phyloP scores from a whole-genome alignment of 2,888 invertebrate genomes.

The Tetranychus piercei region DNA sequence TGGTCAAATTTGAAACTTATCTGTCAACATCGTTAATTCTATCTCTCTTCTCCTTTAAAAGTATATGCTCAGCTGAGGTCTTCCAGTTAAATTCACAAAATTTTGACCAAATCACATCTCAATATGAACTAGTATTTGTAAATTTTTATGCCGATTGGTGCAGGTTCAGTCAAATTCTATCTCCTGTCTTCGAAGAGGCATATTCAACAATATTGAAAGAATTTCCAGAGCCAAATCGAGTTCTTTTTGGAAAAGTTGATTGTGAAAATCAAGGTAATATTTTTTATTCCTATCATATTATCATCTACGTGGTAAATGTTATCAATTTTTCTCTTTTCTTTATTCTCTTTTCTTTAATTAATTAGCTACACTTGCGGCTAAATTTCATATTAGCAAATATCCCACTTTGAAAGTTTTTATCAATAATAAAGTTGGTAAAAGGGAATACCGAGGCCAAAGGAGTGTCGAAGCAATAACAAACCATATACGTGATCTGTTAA shows the following conservation, averaged over 20 bases:
- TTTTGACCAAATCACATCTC: constrained; percentile 42
- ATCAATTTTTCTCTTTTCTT: background rate
- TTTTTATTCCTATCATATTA: background rate
- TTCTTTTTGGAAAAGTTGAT: constrained; percentile 88
- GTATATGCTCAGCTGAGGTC: constrained; percentile 12
- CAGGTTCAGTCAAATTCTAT: constrained; percentile 86
- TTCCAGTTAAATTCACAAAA: constrained; percentile 16
- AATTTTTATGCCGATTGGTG: constrained; percentile 99
- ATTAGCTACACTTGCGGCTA: constrained; percentile 35
- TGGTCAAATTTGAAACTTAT: background rate
- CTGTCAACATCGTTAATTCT: constrained; percentile 10
- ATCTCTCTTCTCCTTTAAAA: background rate
- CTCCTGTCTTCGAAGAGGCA: constrained; percentile 90
- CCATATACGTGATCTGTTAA: constrained; percentile 71
- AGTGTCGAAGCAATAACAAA: constrained; percentile 73
- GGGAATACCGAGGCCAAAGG: constrained; percentile 71
- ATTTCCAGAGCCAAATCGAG: constrained; percentile 53
- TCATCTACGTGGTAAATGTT: background rate
- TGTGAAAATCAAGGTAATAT: constrained; percentile 67
- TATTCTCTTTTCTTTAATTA: background rate
- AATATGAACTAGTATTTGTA: constrained; percentile 87
- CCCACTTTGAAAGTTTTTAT: constrained; percentile 88
- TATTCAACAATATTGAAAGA: constrained; percentile 56
- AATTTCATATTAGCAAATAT: constrained; percentile 91
- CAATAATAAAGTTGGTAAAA: constrained; percentile 70